Conservation (phyloP, 2,888 invertebrate species). For the Ptychoptera contaminata region DNA sequence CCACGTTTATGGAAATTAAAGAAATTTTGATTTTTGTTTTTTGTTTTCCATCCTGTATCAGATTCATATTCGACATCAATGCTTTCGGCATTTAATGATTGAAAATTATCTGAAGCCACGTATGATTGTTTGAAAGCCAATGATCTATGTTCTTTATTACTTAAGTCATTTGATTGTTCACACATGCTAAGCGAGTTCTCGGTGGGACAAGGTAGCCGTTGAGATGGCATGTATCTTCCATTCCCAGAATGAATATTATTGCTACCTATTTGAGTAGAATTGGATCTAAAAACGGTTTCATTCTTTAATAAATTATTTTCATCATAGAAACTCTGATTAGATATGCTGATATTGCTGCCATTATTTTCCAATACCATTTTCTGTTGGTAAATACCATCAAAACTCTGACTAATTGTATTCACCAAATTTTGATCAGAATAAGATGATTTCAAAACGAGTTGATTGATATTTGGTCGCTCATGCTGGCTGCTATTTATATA, state of each 20-base stretch:
- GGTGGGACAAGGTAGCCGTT: no score
- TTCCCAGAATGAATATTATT: no score
- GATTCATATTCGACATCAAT: conserved; percentile 33
- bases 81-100: conserved; percentile 25
- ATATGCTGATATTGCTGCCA: background rate
- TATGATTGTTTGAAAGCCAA: no score
- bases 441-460: conserved; percentile 1
- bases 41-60: conserved; percentile 31
- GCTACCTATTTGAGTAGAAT: background rate
- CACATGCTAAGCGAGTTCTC: no score
- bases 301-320: background rate
- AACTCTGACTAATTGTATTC: background rate
- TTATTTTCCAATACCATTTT: background rate
- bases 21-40: conserved; percentile 7
- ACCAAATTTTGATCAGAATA: conserved; percentile 4
- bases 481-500: background rate
- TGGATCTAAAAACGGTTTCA: background rate
- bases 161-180: background rate
- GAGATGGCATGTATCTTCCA: no score
- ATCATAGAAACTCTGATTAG: background rate
- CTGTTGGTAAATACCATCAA: background rate
- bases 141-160: background rate
- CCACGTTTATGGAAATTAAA: no score
- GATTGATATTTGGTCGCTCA: background rate
- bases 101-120: no score